A percentile compares a stretch with the other conserved stretches of the same genome.
These are phyloP conservation scores for Drosophila tropicalis DNA, from an alignment of 1,140 invertebrate genomes.

Conservation along the genomic window DNA sequence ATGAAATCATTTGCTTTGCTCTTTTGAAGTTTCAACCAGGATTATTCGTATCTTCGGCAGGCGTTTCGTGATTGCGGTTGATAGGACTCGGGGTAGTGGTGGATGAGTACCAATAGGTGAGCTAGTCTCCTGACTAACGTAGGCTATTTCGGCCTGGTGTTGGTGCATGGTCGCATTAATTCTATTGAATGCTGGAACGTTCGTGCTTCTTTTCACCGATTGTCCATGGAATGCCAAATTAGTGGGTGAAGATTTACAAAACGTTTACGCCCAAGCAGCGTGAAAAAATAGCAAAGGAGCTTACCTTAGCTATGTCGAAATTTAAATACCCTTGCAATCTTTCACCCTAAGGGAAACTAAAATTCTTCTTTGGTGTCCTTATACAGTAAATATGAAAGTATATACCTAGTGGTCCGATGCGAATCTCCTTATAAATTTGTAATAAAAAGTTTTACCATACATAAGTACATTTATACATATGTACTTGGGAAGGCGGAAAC, in stretches of 20 bases:
- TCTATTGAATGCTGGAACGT: constrained; percentile 49
- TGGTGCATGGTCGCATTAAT: constrained; percentile 70
- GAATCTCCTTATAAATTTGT: too few species aligned
- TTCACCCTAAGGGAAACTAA: too few species aligned
- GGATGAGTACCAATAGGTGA: background rate
- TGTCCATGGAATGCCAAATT: constrained; percentile 73
- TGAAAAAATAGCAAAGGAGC: background rate
- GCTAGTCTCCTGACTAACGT: background rate
- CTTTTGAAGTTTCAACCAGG: constrained; percentile 74
- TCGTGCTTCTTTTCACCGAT: constrained; percentile 68
- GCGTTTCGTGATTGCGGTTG: background rate
- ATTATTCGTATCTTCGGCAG: constrained; percentile 40
- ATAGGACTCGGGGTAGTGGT: background rate
- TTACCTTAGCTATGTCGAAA: too few species aligned
- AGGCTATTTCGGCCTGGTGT: constrained; percentile 32
- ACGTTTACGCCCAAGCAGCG: background rate
- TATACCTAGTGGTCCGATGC: too few species aligned
- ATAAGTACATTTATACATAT: too few species aligned
- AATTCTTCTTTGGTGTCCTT: too few species aligned
- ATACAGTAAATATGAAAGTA: too few species aligned
- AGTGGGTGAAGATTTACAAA: constrained; percentile 35
- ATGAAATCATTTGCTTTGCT: constrained; percentile 79
- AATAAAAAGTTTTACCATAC: too few species aligned
- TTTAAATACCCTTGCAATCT: too few species aligned
- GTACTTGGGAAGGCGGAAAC: too few species aligned